Evolutionary conservation across 1,140 invertebrate species (phyloP).

Genomic region (Tetragonula clypearis): DNA sequence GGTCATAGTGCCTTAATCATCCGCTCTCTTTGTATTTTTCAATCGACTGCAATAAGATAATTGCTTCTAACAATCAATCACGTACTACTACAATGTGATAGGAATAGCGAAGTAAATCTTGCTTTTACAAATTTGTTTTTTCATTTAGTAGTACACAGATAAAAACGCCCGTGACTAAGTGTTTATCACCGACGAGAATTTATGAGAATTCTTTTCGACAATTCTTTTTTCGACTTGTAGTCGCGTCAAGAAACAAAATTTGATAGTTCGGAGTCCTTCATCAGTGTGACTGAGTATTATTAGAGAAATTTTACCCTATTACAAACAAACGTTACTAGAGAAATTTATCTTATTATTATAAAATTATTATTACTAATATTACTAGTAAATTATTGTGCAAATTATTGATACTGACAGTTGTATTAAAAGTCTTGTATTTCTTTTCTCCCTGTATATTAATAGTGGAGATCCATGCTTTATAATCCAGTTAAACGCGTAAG

Average conservation of each 20-base stretch:
- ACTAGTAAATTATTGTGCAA: too few species aligned
- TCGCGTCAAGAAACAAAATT: neutral
- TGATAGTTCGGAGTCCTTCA: too few species aligned
- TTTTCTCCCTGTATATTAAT: neutral
- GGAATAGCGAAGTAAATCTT: neutral
- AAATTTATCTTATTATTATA: neutral
- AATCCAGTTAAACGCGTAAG: neutral
- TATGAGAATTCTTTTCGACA: neutral
- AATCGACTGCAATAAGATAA: conserved; percentile 29
- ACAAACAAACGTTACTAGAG: neutral
- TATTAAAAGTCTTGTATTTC: neutral
- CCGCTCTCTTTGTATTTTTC: conserved; percentile 6
- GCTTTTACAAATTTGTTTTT: neutral
- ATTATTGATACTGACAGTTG: neutral
- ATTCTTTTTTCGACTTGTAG: too few species aligned
- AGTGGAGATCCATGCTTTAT: neutral
- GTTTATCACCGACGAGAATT: neutral
- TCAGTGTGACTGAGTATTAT: neutral
- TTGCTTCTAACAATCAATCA: neutral
- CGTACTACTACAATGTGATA: neutral
- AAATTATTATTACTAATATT: too few species aligned
- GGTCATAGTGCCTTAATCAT: conserved; percentile 7
- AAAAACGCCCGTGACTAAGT: too few species aligned
- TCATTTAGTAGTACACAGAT: neutral
- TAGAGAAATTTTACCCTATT: neutral